Conservation (phyloP, 1,140 invertebrate genomes). For the Drosophila elegans region DNA sequence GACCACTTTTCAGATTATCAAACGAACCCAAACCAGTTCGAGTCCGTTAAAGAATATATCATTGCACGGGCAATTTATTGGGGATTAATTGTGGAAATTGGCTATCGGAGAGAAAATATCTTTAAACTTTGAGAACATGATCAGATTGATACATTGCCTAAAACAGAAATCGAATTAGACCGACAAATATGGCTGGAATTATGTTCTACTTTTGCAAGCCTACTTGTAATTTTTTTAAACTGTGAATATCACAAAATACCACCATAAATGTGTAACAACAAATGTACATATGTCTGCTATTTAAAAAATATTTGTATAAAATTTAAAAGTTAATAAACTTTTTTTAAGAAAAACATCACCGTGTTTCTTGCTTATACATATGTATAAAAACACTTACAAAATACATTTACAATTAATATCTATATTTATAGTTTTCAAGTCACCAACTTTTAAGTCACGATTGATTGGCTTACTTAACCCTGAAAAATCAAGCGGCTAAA, state of each 20-base stretch:
- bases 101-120: constrained; percentile 32
- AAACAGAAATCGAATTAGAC: constrained; percentile 13
- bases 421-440: neutral
- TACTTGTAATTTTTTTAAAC: neutral
- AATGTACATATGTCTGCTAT: no score
- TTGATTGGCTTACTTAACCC: constrained; percentile 61
- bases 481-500: constrained; percentile 47
- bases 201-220: neutral
- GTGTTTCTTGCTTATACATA: no score
- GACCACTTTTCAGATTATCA: constrained; percentile 56
- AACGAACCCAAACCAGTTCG: constrained; percentile 3
- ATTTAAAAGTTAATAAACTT: no score
- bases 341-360: no score
- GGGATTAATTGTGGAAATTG: constrained; percentile 45
- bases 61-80: constrained; percentile 20
- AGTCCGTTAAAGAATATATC: constrained; percentile 45
- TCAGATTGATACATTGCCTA: neutral
- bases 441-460: constrained; percentile 28
- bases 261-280: no score
- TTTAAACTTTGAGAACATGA: neutral
- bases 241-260: neutral
- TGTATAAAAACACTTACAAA: no score
- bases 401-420: neutral
- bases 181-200: constrained; percentile 10
- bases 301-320: no score